Evolutionary conservation across 2,797 vertebrate genomes (phyloP), one percentile per base, ranked within the genome.

Genomic region (Strix occidentalis): DNA sequence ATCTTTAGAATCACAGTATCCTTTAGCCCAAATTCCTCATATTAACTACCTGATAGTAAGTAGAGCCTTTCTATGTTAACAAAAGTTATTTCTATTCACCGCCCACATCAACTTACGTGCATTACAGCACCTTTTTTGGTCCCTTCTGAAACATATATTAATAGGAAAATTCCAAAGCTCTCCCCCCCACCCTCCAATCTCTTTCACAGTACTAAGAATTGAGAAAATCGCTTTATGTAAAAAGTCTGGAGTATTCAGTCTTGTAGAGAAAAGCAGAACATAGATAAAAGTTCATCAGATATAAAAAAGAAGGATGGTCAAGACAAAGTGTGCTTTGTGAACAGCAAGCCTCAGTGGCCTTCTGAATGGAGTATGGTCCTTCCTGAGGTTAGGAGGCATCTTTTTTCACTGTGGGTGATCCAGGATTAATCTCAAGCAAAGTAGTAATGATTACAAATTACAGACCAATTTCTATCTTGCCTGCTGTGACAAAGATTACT

Each of bases 361-460:
- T 86, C 86, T 91, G 92, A 94, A 95, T 48, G 70, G 83, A 84
- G 92, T 93, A 92, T 46, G 78, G 79, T 82, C 95, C 77, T 96
- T 96, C 87, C 85, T 0, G 16, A 94, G 86, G 95, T 79, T 93
- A 95, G 93, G 79, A 97, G 70, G 89, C 74, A 92, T 92, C 89
- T 95, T 88, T 96, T 89, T 93, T 96, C 96, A 89, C 96, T 68
- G 77, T 95, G 74, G 95, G 95, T 78, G 96, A 95, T 94, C 91
- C 95, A 94, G 88, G 94, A 95, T 91, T 97, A 97, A 97, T 96
- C 96, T 96, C 76, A 95, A 89, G 81, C 90, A 95, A 97, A 97
- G 96, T 29, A 92, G 90, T 87, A 95, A 96, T 95, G 93, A 97
- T 97, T 97, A 97, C 96, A 97, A 97, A 97, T 96, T 97, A 97